A percentile compares a stretch with the other conserved stretches of the same genome.
These are phyloP conservation scores for Hydroisotoma schaefferi DNA, from an alignment of 2,888 invertebrate species.

Conservation along the genomic window DNA sequence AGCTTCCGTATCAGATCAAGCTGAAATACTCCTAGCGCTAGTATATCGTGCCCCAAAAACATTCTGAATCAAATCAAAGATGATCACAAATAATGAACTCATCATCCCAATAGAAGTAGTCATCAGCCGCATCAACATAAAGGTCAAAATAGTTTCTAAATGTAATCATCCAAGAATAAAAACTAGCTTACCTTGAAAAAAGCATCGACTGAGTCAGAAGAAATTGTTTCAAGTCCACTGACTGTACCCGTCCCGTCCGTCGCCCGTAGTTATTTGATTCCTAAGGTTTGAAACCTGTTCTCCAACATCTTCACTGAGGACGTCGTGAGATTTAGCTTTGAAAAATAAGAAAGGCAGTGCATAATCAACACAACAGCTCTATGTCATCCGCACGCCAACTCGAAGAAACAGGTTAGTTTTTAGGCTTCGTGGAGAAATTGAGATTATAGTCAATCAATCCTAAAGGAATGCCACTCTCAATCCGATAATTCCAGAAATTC, in stretches of 20 bases:
- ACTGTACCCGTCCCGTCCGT: too few relatives aligned
- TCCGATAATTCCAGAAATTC: not conserved
- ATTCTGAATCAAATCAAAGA: not conserved
- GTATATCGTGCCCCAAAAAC: too few relatives aligned
- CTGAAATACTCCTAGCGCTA: too few relatives aligned
- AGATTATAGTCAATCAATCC: conserved; percentile 1
- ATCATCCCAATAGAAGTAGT: not conserved
- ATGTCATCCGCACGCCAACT: conserved; percentile 4
- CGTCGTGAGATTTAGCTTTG: too few relatives aligned
- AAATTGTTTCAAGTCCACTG: not conserved
- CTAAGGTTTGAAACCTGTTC: conserved; percentile 3
- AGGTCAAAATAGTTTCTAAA: not conserved
- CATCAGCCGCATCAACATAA: not conserved
- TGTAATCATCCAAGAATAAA: not conserved
- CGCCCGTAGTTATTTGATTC: not conserved
- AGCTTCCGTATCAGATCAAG: too few relatives aligned
- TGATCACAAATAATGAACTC: not conserved
- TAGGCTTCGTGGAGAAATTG: not conserved
- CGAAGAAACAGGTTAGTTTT: not conserved
- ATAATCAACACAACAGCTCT: not conserved
- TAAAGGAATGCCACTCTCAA: not conserved
- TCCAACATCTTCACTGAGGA: too few relatives aligned
- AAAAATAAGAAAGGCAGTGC: not conserved
- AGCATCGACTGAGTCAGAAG: not conserved
- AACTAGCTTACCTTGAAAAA: conserved; percentile 2